Evolutionary conservation across 2,888 invertebrate species (phyloP).

Genomic region (Stenchaetothrips biformis): DNA sequence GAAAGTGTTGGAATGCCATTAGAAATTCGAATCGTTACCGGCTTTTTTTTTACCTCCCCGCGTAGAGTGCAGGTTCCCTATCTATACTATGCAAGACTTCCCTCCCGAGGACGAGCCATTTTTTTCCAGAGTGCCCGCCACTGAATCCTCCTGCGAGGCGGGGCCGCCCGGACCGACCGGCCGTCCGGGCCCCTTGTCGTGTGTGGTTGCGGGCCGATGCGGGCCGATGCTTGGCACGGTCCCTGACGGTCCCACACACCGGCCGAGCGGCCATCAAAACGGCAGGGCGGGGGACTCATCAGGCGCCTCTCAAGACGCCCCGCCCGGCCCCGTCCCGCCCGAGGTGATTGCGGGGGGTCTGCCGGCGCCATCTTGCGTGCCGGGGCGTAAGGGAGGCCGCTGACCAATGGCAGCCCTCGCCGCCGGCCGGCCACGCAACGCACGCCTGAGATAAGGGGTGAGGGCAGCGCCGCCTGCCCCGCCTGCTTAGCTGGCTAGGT

Average conservation of each 20-base stretch:
- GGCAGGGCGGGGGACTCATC: neutral
- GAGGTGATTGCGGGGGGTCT: neutral
- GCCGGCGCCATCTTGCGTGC: neutral
- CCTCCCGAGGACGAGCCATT: too few species aligned
- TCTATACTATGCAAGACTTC: too few species aligned
- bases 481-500: neutral
- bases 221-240: neutral
- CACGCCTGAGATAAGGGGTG: neutral
- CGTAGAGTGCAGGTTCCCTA: too few species aligned
- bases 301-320: constrained; percentile 15
- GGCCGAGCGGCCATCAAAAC: neutral
- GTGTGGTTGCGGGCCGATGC: too few species aligned
- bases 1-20: too few species aligned
- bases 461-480: neutral
- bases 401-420: neutral
- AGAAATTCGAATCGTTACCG: too few species aligned
- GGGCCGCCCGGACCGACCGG: neutral
- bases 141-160: neutral
- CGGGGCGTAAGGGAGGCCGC: neutral
- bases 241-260: neutral
- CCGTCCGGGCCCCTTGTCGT: neutral
- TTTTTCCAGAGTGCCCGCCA: too few species aligned
- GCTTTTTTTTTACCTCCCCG: too few species aligned
- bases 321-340: neutral
- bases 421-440: neutral